Base-by-base conservation (phyloP, 2,888 invertebrate genomes). In the Laspeyria flexula region DNA sequence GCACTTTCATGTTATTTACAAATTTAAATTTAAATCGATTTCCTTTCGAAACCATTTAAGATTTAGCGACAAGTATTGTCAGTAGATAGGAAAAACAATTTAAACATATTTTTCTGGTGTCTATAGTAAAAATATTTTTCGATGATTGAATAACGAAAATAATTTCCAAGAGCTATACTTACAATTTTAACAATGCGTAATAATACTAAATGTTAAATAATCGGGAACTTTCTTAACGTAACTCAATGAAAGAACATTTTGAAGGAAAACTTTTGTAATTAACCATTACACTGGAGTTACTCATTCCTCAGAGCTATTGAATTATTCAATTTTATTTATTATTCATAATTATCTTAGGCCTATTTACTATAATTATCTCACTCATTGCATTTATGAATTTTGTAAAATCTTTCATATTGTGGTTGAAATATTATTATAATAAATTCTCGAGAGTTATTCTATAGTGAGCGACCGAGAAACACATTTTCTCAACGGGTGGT, bases 401-500 rank as follows among this genome's bases (percentile, higher is more conserved):
- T 21, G 9, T 1, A 18, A 37, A 21, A 1, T 7, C 6, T 6
- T 5, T 9, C 2, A 12, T 11, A 21, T 11, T 11, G n/a, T 16
- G 9, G 13, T 15, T 16, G 13, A 10, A 34, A 35, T 37, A 7
- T 21, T 21, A 15, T 13, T n/a, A 5, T 23, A n/a, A 13, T 47
- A 23, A 48, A 33, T 45, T 42, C 31, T 11, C 46, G 33, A 34
- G 29, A 18, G 10, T 34, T 23, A 44, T 5, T 21, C 18, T 29
- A 16, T 6, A 33, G 34, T 42, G 41, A 25, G 23, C 38, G 60
- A 43, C 25, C 40, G 23, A 57, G 41, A 50, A 60, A 52, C 39
- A 37, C 49, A 48, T 42, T 55, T 10, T 42, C 44, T 42, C 58
- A 15, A 11, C 53, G 29, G 66, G 66, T 35, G 62, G 70, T 61